Conservation (phyloP, 2,888 invertebrate species). For the Epinotia ramella region DNA sequence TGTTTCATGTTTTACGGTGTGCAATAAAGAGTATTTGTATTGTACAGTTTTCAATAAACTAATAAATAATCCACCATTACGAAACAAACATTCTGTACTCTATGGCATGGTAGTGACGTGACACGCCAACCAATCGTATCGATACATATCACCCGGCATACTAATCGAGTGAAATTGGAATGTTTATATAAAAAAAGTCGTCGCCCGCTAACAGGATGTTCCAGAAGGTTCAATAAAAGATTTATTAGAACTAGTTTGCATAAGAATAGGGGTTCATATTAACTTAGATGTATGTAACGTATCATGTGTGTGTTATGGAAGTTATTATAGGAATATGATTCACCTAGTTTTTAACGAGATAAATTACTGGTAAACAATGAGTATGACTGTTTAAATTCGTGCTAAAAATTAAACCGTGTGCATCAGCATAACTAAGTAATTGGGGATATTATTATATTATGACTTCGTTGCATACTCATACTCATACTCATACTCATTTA, state of each 20-base stretch:
- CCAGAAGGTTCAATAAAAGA: constrained; percentile 55
- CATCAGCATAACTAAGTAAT: too few species aligned
- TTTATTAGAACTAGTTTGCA: constrained; percentile 33
- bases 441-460: too few species aligned
- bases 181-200: constrained; percentile 62
- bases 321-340: neutral
- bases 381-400: neutral
- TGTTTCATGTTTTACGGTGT: too few species aligned
- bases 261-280: neutral
- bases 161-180: constrained; percentile 75
- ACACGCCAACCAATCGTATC: constrained; percentile 58
- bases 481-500: too few species aligned
- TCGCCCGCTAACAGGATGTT: constrained; percentile 67
- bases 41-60: neutral
- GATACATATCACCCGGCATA: constrained; percentile 60
- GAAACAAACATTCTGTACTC: constrained; percentile 35
- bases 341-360: too few species aligned
- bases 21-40: too few species aligned
- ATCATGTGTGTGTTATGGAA: neutral
- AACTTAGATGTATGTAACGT: neutral
- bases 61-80: constrained; percentile 20
- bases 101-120: constrained; percentile 62
- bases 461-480: too few species aligned
- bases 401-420: neutral
- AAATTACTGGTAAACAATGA: too few species aligned